Evolutionary conservation across 2,888 invertebrate species (phyloP), one percentile per base, ranked within the genome.

Genomic region (Diploptera punctata): DNA sequence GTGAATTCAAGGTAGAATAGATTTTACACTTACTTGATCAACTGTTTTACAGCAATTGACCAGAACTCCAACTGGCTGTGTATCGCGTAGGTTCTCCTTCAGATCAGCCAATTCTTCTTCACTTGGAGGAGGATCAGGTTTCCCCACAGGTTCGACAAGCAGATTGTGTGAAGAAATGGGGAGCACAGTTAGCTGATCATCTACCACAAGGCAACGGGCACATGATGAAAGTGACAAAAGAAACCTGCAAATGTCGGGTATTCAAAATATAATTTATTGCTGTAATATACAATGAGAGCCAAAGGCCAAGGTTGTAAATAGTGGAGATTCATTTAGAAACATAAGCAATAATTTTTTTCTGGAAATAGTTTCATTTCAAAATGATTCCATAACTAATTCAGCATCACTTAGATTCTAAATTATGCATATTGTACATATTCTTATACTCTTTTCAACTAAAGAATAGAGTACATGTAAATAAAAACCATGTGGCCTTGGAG

Each of bases 161-260:
- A 94, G 88, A 49, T 94, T 93, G 80, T 93, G 93, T 0, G 96
- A 95, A 0, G 98, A 96, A 76, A 99, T 87, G 0, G 99, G 99
- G 54, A 99, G 84, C 2, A 99, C 93, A 43, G 93, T 92, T 16
- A 99, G 87, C 67, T 94, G 91, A 81, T 99, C 98, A 82, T 99
- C 98, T 21, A 99, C 89, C n/a, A 99, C 94, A 74, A 98, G 84
- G 80, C 97, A 97, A 21, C 93, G 89, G 72, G 91, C 87, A 82
- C 97, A 97, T 16, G 94, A 93, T 1, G 95, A 90, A 75, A 99
- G 83, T 0, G 98, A 98, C 1, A 99, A 84, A 18, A 99, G 88
- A 80, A 99, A 95, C 75, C 86, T 86, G 77, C 3, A 78, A 77
- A 72, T 31, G n/a, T n/a, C n/a, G n/a, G n/a, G n/a, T n/a, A n/a